These are phyloP conservation scores for Sisyra nigra DNA, from an alignment of 2,888 invertebrate species.

Conservation along the genomic window DNA sequence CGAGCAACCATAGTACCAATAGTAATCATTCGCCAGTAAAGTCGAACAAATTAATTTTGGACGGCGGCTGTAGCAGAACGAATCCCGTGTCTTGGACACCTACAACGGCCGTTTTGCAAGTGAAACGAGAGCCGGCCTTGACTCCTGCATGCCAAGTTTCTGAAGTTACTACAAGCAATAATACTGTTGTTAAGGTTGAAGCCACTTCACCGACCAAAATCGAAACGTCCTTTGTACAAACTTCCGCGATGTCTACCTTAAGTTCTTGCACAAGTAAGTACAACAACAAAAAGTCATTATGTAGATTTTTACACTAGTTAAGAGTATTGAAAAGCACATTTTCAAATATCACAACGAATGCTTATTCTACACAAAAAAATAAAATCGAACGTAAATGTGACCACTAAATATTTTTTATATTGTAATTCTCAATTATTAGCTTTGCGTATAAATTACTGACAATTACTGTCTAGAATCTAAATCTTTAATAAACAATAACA, in stretches of 20 bases:
- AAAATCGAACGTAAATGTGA: too few relatives aligned
- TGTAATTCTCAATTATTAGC: too few relatives aligned
- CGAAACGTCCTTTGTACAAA: conserved; percentile 20
- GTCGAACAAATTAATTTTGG: conserved; percentile 9
- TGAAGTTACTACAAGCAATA: conserved; percentile 31
- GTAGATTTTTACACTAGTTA: too few relatives aligned
- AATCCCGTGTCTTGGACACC: conserved; percentile 47
- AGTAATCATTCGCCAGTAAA: conserved; percentile 9
- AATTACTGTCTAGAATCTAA: too few relatives aligned
- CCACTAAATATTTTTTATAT: too few relatives aligned
- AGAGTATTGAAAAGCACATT: too few relatives aligned
- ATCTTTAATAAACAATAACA: too few relatives aligned
- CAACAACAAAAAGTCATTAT: too few relatives aligned
- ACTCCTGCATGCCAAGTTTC: conserved; percentile 38
- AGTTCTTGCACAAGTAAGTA: conserved; percentile 8
- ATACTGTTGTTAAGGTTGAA: conserved; percentile 40
- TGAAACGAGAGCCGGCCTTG: conserved; percentile 47
- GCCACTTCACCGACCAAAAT: conserved; percentile 40
- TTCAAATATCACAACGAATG: too few relatives aligned
- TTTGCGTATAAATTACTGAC: too few relatives aligned
- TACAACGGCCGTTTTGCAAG: conserved; percentile 29
- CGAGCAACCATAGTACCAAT: conserved; percentile 1
- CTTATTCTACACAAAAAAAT: too few relatives aligned
- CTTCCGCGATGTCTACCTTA: conserved; percentile 6
- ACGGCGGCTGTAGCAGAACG: conserved; percentile 52